Base-by-base conservation (phyloP, 2,888 invertebrate genomes). In the Pammene fasciana region DNA sequence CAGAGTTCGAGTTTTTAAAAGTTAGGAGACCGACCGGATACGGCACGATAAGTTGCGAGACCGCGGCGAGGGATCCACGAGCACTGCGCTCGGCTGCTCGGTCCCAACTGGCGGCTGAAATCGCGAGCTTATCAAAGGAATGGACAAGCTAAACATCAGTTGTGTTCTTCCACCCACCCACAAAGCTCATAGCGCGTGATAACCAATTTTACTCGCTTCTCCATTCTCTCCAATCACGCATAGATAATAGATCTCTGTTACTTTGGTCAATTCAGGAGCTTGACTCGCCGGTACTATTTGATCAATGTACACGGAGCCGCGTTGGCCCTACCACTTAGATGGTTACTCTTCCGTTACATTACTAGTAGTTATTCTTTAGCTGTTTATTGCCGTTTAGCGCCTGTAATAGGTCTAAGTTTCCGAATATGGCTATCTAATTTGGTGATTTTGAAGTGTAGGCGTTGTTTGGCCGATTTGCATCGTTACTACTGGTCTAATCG, bases 331-430 rank as follows among this genome's bases (percentile, higher is more conserved):
- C 86, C 86, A 88, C 88, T 88, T 88, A 87, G 86, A 88, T 86
- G 84, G 82, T 52, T 11, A 80, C 79, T 84, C 89, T 89, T 89
- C 89, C 90, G 90, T 86, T 89, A 85, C 86, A 80, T 80, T 86
- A 81, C 86, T 82, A 82, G 81, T 79, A 75, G 75, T 73, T 74
- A 74, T 75, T 85, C 84, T 86, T 87, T 84, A 82, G 85, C 82
- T 84, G 82, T 82, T 85, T 85, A 82, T 84, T 85, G 80, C 74
- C 76, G 78, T 78, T 80, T 74, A 75, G 72, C 74, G 75, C 76
- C 77, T 67, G 54, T 34, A 34, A 70, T 71, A 73, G 74, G 77
- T 74, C 74, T 54, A 64, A 62, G 43, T 60, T 59, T n/a, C 59
- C 54, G 14, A 46, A 36, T 62, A 56, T 18, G 65, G 65, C 50